Evolutionary conservation across 2,113 vertebrate species (phyloP).

Genomic region (Plestiodon gilberti): DNA sequence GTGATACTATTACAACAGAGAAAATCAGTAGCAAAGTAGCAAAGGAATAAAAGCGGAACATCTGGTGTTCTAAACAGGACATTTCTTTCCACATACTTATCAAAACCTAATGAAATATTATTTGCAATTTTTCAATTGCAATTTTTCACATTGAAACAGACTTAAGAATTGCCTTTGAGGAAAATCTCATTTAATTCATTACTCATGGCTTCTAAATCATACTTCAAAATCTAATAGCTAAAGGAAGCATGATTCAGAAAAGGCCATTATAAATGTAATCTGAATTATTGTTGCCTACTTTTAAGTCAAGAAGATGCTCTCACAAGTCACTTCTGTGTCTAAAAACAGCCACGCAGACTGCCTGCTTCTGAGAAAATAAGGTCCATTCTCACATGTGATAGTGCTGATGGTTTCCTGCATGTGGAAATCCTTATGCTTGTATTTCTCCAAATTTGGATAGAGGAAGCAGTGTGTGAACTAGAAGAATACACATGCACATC

Average conservation of each 20-base stretch:
- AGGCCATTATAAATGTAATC: not conserved
- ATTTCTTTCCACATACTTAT: not conserved
- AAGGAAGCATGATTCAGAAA: not conserved
- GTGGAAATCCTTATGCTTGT: not conserved
- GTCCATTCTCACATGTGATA: not conserved
- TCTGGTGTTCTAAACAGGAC: not conserved
- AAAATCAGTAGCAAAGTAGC: not conserved
- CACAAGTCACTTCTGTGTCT: not conserved
- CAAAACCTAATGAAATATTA: not conserved
- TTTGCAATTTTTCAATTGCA: not conserved
- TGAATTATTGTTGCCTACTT: not conserved
- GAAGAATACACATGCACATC: too few relatives aligned
- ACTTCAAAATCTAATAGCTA: not conserved
- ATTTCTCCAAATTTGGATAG: not conserved
- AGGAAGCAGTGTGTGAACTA: not conserved
- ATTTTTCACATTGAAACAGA: too few relatives aligned
- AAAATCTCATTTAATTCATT: not conserved
- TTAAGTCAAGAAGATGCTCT: not conserved
- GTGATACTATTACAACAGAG: not conserved
- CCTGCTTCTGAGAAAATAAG: not conserved
- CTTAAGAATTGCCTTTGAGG: not conserved
- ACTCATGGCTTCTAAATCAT: not conserved
- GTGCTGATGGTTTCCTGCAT: not conserved
- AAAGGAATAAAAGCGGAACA: not conserved
- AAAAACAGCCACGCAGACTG: not conserved